Base-by-base conservation (phyloP, 1,140 invertebrate genomes). In the Maniola jurtina region DNA sequence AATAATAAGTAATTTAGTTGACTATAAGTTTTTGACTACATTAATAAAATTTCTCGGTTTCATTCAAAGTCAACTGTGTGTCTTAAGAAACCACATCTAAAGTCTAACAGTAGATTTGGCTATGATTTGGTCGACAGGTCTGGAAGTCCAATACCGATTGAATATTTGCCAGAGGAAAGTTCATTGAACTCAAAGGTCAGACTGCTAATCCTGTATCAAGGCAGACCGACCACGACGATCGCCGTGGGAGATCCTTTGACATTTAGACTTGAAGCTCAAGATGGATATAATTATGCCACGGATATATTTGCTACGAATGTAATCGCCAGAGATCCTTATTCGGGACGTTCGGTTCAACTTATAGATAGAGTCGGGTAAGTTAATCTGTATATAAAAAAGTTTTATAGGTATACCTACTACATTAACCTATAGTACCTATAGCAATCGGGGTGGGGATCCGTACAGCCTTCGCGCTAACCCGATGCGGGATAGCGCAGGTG, bases 291-390 rank as follows among this genome's bases (percentile, higher is more conserved):
- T 84, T 96, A 97, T 71, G 93, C 94, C 0, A 95, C 95, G 0
- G 97, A 98, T 76, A 98, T 98, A 63, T 98, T 98, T 80, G 97
- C 97, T 2, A 98, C 96, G 0, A 97, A 98, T 84, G 97, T 98
- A 0, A 95, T 98, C n/a, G 97, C 97, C 2, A 93, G 97, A 80
- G 97, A 98, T 93, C 97, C 97, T 0, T 98, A 98, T 80, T 96
- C 97, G 0, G 96, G 97, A 54, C 91, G 96, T 80, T 96, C 96
- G 42, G 96, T 98, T 34, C 96, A 97, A 75, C 89, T 98, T 0
- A 98, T 98, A 66, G 97, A 98, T 86, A 92, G 96, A 90, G 95
- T 95, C 78, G 97, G 96, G 96, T 97, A 92, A 87, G 91, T 6
- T 2, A 0, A 14, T 0, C n/a, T 48, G 47, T 15, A n/a, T 48